A percentile compares a stretch with the other conserved stretches of the same genome.
Conservation (phyloP, 2,888 invertebrate species). For the Coronaproctus castanopsis region DNA sequence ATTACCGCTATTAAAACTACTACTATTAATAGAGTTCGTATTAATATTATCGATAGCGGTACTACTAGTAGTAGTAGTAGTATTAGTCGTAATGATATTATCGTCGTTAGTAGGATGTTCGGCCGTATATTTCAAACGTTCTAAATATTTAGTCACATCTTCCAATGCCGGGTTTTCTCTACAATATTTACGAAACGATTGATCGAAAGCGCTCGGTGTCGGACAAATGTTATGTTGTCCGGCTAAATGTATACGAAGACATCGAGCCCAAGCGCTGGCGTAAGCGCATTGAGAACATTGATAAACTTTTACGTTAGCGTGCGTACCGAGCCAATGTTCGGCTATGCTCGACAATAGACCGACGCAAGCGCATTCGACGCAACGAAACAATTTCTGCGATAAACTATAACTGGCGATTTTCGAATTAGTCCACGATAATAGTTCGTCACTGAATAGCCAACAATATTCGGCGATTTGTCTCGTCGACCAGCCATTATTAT, state of each 20-base stretch:
- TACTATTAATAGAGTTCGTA: no score
- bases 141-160: constrained; percentile 49
- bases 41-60: not conserved
- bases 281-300: constrained; percentile 48
- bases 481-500: not conserved
- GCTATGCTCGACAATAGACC: constrained; percentile 51
- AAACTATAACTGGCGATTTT: constrained; percentile 63
- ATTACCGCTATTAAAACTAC: no score
- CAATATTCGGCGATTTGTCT: constrained; percentile 25
- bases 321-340: constrained; percentile 57
- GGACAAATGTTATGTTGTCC: constrained; percentile 48
- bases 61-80: no score
- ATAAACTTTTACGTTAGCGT: constrained; percentile 42
- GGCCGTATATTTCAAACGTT: constrained; percentile 29
- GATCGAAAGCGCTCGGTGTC: constrained; percentile 32
- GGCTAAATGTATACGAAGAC: constrained; percentile 48
- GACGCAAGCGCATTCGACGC: constrained; percentile 53
- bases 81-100: no score
- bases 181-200: constrained; percentile 25
- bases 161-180: constrained; percentile 53
- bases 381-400: constrained; percentile 50
- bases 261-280: constrained; percentile 53
- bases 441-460: constrained; percentile 51
- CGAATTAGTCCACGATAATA: constrained; percentile 52
- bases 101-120: not conserved